phyloP scores from a whole-genome alignment of 1,140 invertebrate genomes.

The Cotesia glomerata region DNA sequence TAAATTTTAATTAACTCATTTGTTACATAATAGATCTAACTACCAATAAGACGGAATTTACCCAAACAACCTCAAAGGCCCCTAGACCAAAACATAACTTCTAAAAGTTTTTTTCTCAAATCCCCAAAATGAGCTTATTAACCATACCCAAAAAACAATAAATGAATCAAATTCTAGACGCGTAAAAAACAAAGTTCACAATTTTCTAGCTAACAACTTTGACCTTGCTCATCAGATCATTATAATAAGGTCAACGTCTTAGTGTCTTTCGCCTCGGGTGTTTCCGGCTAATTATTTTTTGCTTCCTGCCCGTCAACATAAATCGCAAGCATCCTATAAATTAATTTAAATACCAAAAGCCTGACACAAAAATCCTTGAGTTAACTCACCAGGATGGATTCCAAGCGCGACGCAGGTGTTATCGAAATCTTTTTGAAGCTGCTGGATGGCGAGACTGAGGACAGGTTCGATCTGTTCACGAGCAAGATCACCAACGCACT shows the following conservation, averaged over 20 bases:
- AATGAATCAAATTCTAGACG: constrained; percentile 11
- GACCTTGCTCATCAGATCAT: not conserved
- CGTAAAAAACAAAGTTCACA: not conserved
- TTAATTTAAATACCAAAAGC: not conserved
- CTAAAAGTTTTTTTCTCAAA: too few species aligned
- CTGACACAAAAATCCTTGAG: too few species aligned
- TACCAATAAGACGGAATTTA: too few species aligned
- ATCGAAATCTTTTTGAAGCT: constrained; percentile 83
- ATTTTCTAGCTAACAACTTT: not conserved
- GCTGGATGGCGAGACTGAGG: constrained; percentile 83
- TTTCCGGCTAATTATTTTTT: constrained; percentile 2
- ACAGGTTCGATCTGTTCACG: constrained; percentile 82
- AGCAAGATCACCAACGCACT: constrained; percentile 68
- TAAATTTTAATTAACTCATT: too few species aligned
- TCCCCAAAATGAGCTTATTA: not conserved
- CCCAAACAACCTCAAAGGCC: too few species aligned
- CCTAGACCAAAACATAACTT: too few species aligned
- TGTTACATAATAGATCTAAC: too few species aligned
- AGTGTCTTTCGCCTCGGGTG: not conserved
- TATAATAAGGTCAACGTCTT: not conserved
- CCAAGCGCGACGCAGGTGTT: constrained; percentile 82
- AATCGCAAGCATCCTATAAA: not conserved
- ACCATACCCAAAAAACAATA: not conserved
- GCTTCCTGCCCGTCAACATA: too few species aligned
- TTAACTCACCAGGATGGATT: constrained; percentile 81